Base-by-base conservation (phyloP, 2,888 invertebrate genomes). In the Amphipyra tragopoginis region DNA sequence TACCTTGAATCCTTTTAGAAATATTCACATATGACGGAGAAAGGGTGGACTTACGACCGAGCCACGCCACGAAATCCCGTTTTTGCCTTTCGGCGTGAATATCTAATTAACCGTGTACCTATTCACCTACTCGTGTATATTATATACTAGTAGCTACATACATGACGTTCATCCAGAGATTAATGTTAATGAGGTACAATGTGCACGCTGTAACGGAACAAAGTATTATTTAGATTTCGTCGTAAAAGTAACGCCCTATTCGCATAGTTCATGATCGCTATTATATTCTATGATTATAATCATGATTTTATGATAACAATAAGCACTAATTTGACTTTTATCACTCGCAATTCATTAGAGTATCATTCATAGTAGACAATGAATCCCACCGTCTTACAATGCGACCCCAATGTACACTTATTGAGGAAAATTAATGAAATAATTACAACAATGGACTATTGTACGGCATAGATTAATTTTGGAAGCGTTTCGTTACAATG, bases 341-440 rank as follows among this genome's bases (percentile, higher is more conserved):
- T 57, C 52, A 53, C 36, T 38, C 38, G 29, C 48, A 58, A 36
- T 56, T 58, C 48, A 72, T 58, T 63, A 51, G 26, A 36, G n/a
- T 51, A 56, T 59, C 33, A 48, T 66, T 71, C 55, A 56, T 64
- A 56, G 65, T 52, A 56, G 56, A 66, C 58, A 75, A 58, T 64
- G 45, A 61, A 51, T 61, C 15, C 36, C 50, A 47, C 45, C 53
- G 48, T 57, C 72, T 64, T 59, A 66, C 60, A 72, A 65, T 49
- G 47, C 51, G 50, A 62, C 76, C 67, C 53, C 58, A 72, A 55
- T 57, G 45, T 65, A 53, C 67, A 59, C 53, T 64, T 49, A 67
- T 67, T 72, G 59, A 65, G 67, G 76, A 76, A 75, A 76, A 72
- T 72, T 72, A 67, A 62, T 42, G 53, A 59, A 75, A 76, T 72